phyloP scores from a whole-genome alignment of 2,888 invertebrate genomes.

The Macrophya alboannulata region DNA sequence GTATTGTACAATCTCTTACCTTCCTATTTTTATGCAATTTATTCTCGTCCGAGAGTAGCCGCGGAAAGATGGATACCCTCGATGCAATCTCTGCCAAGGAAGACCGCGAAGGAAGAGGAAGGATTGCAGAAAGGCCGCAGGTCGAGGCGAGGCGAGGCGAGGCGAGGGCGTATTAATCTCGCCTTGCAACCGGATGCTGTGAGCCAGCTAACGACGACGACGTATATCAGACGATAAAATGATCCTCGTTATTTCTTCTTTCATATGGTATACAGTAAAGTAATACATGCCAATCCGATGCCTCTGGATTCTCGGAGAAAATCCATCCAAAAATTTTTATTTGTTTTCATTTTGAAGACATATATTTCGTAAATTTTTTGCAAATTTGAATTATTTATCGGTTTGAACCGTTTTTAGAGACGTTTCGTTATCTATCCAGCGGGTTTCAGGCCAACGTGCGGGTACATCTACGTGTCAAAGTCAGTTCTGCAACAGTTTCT shows the following conservation, averaged over 20 bases:
- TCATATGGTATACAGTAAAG: neutral
- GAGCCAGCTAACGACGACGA: slow-evolving; percentile 22
- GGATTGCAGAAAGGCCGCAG: slow-evolving; percentile 29
- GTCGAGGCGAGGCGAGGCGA: slow-evolving; percentile 18
- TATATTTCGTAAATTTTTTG: neutral
- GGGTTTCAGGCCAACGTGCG: neutral
- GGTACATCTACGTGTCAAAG: neutral
- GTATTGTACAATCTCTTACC: neutral
- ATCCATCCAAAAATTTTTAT: neutral
- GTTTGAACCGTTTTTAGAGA: neutral
- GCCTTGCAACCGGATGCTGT: slow-evolving; percentile 42
- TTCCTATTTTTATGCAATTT: slow-evolving; percentile 6
- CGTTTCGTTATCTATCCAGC: neutral
- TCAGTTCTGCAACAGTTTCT: slow-evolving; percentile 6
- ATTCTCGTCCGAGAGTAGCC: neutral
- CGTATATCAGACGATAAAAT: slow-evolving; percentile 18
- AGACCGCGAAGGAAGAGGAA: neutral
- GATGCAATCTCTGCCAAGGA: slow-evolving; percentile 14
- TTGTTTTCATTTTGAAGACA: neutral
- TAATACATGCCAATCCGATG: neutral
- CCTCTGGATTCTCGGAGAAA: neutral
- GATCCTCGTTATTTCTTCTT: slow-evolving; percentile 21
- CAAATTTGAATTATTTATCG: neutral
- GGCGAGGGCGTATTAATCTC: slow-evolving; percentile 38
- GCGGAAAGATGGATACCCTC: slow-evolving; percentile 5